Percentiles rank a stretch among this genome's conserved stretches.
These are phyloP conservation scores for Cheilosia scutellata DNA, from an alignment of 2,888 invertebrate genomes.

Conservation along the genomic window DNA sequence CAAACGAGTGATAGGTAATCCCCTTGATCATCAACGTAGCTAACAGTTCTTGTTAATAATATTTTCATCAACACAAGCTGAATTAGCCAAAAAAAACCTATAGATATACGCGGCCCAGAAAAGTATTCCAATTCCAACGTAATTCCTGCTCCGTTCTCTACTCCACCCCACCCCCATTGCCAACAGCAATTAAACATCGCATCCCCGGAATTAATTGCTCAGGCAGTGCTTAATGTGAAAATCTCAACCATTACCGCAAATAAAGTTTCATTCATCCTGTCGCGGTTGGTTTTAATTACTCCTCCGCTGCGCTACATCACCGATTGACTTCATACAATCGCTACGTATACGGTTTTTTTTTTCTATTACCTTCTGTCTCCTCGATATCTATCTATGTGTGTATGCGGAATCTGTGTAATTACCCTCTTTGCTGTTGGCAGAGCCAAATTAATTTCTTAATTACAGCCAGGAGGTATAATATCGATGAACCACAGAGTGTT, in stretches of 20 bases:
- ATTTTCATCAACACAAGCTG: too few species aligned
- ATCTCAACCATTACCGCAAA: constrained; percentile 71
- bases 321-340: constrained; percentile 61
- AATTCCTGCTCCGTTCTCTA: not conserved
- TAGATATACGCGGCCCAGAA: too few species aligned
- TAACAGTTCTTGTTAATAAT: too few species aligned
- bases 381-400: not conserved
- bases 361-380: constrained; percentile 14
- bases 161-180: not conserved
- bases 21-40: too few species aligned
- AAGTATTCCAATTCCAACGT: not conserved
- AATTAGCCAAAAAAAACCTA: too few species aligned
- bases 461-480: constrained; percentile 40
- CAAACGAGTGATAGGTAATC: too few species aligned
- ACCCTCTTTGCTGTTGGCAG: constrained; percentile 59
- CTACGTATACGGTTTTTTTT: not conserved
- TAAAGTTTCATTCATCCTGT: constrained; percentile 70
- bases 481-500: constrained; percentile 54
- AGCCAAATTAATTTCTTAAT: constrained; percentile 71
- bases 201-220: constrained; percentile 53
- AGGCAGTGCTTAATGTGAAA: constrained; percentile 60
- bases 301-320: constrained; percentile 7
- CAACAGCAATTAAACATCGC: constrained; percentile 40
- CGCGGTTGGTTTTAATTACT: constrained; percentile 75
- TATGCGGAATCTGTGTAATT: constrained; percentile 49